A percentile compares a stretch with the other conserved stretches of the same genome.
These are phyloP conservation scores for Scomber scombrus DNA, from an alignment of 2,113 vertebrate genomes.

Conservation along the genomic window DNA sequence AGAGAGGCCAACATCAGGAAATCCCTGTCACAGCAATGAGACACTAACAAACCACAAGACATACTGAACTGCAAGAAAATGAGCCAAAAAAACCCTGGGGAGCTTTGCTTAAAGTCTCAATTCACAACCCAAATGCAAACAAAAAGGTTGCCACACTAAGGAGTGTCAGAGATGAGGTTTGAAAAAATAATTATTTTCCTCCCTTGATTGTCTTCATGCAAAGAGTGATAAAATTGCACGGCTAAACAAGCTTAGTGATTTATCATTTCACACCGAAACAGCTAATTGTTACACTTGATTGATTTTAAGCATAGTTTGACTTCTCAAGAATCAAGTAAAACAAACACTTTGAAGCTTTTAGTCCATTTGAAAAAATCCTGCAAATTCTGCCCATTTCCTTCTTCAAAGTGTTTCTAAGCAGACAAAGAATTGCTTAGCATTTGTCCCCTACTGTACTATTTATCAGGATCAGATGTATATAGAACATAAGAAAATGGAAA, in stretches of 20 bases:
- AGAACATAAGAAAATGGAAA: conserved; percentile 50
- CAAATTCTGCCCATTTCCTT: conserved; percentile 11
- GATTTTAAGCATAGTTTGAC: conserved; percentile 4
- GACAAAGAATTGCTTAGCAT: conserved; percentile 26
- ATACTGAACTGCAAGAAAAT: conserved; percentile 50
- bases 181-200: conserved; percentile 19
- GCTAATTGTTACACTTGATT: conserved; percentile 52
- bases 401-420: conserved; percentile 41
- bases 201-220: conserved; percentile 28
- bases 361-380: conserved; percentile 18
- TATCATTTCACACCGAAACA: conserved; percentile 30
- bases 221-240: conserved; percentile 16
- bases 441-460: conserved; percentile 28
- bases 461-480: conserved; percentile 38
- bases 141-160: conserved; percentile 16
- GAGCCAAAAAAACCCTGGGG: conserved; percentile 40
- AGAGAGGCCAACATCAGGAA: conserved; percentile 65
- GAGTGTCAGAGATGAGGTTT: conserved; percentile 9
- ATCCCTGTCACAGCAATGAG: conserved; percentile 65
- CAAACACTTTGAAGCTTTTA: conserved; percentile 38
- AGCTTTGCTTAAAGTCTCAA: conserved; percentile 51
- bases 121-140: conserved; percentile 35
- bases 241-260: conserved; percentile 37
- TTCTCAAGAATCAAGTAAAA: conserved; percentile 28
- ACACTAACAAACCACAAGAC: conserved; percentile 62